phyloP scores from a whole-genome alignment of 2,797 vertebrate species.

The Anomalospiza imberbis region DNA sequence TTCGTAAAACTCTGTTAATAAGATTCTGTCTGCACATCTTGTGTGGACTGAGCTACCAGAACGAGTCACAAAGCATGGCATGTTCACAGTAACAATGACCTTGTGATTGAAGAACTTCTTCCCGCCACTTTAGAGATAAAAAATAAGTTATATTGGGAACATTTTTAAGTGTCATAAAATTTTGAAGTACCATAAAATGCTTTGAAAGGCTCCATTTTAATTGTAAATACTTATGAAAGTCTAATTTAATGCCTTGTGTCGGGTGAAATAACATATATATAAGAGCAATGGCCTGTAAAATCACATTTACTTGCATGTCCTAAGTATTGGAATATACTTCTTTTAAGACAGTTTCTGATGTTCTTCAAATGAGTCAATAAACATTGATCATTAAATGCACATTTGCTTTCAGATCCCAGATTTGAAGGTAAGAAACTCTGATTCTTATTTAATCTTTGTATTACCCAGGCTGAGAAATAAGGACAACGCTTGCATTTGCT shows the following conservation, averaged over 20 bases:
- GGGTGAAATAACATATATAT: not conserved
- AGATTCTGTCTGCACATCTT: not conserved
- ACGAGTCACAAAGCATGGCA: not conserved
- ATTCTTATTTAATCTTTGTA: not conserved
- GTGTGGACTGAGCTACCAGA: not conserved
- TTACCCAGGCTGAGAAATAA: not conserved
- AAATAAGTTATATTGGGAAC: not conserved
- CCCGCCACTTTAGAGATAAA: not conserved
- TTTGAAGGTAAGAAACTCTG: not conserved
- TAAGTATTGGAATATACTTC: not conserved
- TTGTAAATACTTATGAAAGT: not conserved
- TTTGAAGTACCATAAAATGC: not conserved
- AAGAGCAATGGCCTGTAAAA: not conserved
- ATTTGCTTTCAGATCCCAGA: not conserved
- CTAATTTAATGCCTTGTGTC: not conserved
- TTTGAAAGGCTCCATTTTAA: not conserved
- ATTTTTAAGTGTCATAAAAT: not conserved
- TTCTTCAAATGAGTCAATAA: not conserved
- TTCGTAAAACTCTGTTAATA: not conserved
- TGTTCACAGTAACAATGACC: not conserved
- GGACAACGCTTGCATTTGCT: not conserved
- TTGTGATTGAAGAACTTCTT: not conserved
- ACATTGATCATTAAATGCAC: not conserved
- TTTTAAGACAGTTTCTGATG: not conserved
- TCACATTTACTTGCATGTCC: not conserved